Base-by-base conservation (phyloP, 1,140 invertebrate genomes). In the Camponotus floridanus region DNA sequence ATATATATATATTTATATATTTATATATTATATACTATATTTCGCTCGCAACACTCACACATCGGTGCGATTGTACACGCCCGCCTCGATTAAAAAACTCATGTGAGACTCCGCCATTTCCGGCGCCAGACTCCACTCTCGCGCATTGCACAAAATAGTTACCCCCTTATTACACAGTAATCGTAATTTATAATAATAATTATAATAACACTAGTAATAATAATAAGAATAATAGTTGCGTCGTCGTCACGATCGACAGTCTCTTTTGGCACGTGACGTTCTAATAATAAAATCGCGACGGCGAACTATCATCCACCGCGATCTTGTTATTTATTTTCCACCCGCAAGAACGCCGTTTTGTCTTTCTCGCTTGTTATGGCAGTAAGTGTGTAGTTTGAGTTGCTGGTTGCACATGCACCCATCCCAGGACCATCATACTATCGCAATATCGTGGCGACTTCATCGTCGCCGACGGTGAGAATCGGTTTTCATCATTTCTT, bases 331-430 rank as follows among this genome's bases (percentile, higher is more conserved):
- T 45, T n/a, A 55, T 73, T 11, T 65, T 59, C 4, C 45, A 68
- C 15, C 18, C 59, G 59, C 51, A 26, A 39, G 65, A 76, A 70
- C 31, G 21, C 42, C n/a, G 39, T 51, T 8, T 42, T 11, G 68
- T 8, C 26, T 1, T 64, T 42, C 21, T 76, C 57, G 48, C 55
- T 51, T 51, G 79, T 76, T 73, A 87, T 89, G 90, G 90, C 90
- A 91, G 90, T 91, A 76, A 91, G 59, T 81, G 57, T 88, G 62
- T 88, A 36, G 62, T 86, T 87, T 42, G n/a, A 86, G 87, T 65
- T 86, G 83, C 55, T 89, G 83, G 89, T 91, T 87, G 91, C 91
- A 93, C 93, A 94, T 95, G 94, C 94, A 93, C 93, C 93, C 86
- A 93, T 87, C 92, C 91, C 93, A 91, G 93, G 94, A 94, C 93